A percentile compares a stretch with the other conserved stretches of the same genome.
Conservation (phyloP, 2,113 vertebrate species). For the Lipophrys pholis region DNA sequence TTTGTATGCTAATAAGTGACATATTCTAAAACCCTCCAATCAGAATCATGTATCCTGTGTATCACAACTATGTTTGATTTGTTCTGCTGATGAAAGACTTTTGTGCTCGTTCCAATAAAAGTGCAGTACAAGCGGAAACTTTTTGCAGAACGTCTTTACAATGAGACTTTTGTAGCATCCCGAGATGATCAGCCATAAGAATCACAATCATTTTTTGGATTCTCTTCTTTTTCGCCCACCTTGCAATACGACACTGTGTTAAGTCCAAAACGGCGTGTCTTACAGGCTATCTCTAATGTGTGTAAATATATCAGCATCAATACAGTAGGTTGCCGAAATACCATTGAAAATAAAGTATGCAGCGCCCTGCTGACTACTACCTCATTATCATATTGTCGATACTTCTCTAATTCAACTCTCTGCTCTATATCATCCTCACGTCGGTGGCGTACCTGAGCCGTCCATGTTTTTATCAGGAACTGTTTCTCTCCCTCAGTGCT, state of each 20-base stretch:
- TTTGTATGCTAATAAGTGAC: conserved; percentile 44
- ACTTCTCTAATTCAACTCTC: conserved; percentile 60
- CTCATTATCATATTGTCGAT: conserved; percentile 78
- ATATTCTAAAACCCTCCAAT: conserved; percentile 54
- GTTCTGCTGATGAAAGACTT: conserved; percentile 40
- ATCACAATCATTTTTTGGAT: neutral
- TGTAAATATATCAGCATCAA: conserved; percentile 77
- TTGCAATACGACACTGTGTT: conserved; percentile 60
- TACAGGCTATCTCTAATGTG: conserved; percentile 65
- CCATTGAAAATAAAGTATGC: conserved; percentile 78
- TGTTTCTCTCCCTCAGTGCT: conserved; percentile 50
- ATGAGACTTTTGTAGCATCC: conserved; percentile 60
- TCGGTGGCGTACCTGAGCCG: conserved; percentile 69
- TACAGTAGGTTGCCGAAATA: conserved; percentile 76
- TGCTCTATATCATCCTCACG: conserved; percentile 59
- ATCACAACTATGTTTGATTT: conserved; percentile 66
- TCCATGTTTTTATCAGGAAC: conserved; percentile 62
- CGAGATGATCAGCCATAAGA: conserved; percentile 48
- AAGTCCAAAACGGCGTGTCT: conserved; percentile 65
- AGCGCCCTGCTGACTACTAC: conserved; percentile 83
- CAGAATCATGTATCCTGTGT: conserved; percentile 57
- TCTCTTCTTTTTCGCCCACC: conserved; percentile 30
- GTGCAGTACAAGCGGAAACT: conserved; percentile 45
- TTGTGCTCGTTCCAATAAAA: conserved; percentile 62
- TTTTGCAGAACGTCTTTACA: conserved; percentile 61